phyloP scores from a whole-genome alignment of 2,113 vertebrate species.

The Myodes glareolus region DNA sequence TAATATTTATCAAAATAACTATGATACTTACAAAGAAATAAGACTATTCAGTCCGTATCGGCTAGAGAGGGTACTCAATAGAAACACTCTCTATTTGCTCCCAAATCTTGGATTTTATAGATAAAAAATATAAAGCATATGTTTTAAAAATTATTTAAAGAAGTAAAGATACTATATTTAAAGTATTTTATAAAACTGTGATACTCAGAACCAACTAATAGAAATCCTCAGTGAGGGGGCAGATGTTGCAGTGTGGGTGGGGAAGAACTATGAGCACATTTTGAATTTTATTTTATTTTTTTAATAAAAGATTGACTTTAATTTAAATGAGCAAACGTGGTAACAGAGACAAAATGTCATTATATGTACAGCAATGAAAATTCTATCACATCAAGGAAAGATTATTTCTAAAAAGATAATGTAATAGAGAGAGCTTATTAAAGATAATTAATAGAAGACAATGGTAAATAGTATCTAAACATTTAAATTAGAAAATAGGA shows the following conservation, averaged over 20 bases:
- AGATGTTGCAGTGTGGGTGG: too few relatives aligned
- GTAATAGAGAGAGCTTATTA: neutral
- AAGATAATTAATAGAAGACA: neutral
- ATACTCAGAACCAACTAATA: neutral
- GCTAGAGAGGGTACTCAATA: neutral
- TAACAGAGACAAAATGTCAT: neutral
- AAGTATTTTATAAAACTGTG: conserved; percentile 16
- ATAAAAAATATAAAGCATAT: neutral
- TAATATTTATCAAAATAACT: conserved; percentile 5
- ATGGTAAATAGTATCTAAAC: neutral
- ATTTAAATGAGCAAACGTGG: neutral
- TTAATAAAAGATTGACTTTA: neutral
- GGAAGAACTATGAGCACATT: neutral
- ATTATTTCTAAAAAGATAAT: conserved; percentile 32
- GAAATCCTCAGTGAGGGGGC: neutral
- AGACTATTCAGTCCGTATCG: neutral
- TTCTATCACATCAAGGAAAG: neutral
- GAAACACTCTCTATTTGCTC: neutral
- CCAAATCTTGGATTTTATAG: neutral
- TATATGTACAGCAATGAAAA: neutral
- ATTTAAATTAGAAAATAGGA: neutral
- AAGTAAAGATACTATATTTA: neutral
- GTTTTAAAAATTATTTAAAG: neutral
- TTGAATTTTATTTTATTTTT: neutral
- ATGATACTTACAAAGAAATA: conserved; percentile 20